A percentile compares a stretch with the other conserved stretches of the same genome.
These are phyloP conservation scores for Agrilus mali DNA, from an alignment of 2,888 invertebrate genomes.

Conservation along the genomic window DNA sequence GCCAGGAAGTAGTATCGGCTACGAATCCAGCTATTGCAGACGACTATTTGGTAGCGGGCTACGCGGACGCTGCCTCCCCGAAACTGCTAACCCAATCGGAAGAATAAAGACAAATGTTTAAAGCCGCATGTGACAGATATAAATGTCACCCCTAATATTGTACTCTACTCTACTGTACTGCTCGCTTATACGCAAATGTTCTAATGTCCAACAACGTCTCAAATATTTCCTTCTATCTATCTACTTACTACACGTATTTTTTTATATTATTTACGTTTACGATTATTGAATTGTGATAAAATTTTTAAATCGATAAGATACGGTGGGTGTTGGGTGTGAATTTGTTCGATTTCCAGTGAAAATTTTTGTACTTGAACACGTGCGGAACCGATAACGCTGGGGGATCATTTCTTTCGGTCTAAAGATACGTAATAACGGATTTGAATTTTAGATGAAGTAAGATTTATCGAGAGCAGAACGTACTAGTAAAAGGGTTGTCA, in stretches of 20 bases:
- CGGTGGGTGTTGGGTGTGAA: not conserved
- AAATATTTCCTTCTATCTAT: no score
- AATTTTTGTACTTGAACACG: slow-evolving; percentile 15
- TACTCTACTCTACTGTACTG: no score
- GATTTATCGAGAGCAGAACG: slow-evolving; percentile 28
- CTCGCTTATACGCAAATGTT: slow-evolving; percentile 28
- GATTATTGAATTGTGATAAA: not conserved
- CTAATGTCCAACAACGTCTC: no score
- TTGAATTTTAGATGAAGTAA: slow-evolving; percentile 31
- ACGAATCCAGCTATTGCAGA: slow-evolving; percentile 23
- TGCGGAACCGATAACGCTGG: slow-evolving; percentile 23
- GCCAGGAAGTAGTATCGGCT: slow-evolving; percentile 26
- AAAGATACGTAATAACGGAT: slow-evolving; percentile 29
- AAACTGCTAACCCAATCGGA: slow-evolving; percentile 33
- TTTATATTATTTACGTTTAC: no score
- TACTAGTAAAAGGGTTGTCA: slow-evolving; percentile 26
- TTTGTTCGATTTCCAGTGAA: not conserved
- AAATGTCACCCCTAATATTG: slow-evolving; percentile 35
- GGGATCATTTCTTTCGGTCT: slow-evolving; percentile 25
- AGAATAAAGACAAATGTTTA: slow-evolving; percentile 40
- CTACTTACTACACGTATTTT: no score
- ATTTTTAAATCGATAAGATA: not conserved
- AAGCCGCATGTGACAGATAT: slow-evolving; percentile 31
- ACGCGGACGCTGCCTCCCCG: slow-evolving; percentile 18
- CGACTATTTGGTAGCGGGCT: slow-evolving; percentile 10